Base-by-base conservation (phyloP, 2,797 vertebrate species). In the Synaphobranchus kaupii region DNA sequence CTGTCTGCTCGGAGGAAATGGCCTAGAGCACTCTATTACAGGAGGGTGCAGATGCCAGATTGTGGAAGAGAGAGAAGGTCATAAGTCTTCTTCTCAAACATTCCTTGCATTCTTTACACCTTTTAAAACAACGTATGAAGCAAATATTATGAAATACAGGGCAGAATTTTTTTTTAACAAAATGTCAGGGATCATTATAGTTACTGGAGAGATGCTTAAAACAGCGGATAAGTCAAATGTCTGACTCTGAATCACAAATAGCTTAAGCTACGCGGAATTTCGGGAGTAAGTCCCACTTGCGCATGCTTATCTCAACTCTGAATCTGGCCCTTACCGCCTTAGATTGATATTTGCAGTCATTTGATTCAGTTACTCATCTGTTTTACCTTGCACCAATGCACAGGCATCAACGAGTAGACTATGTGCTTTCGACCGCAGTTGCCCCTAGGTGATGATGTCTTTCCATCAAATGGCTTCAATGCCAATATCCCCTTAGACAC, bases 121-220 rank as follows among this genome's bases (percentile, higher is more conserved):
- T 86, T 68, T 87, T 66, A 80, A 85, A 89, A 89, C 88, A 52
- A 87, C 81, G 87, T 81, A 90, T 90, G 83, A 88, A 60, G 85
- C 66, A 52, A 25, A 31, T 2, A 81, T 68, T 8, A 22, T 54
- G 47, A 44, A 71, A 87, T 82, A 86, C 7, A 58, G 50, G 12
- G 44, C 25, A 12, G 73, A 60, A 6, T 78, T 17, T 86, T 6
- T 81, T 10, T 86, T 52, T n/a, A n/a, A 86, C 81, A 52, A 68
- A 83, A 60, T 83, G 6, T 78, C 68, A 39, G 66, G 25, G 12
- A 39, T 54, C n/a, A 22, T 66, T 80, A 52, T 66, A 47, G 4
- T 54, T 71, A 68, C 39, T 39, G 39, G 39, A 39, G 39, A 39
- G 39, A 39, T 2, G 0, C 39, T 39, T 39, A 39, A 39, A 39